A percentile compares a stretch with the other conserved stretches of the same genome.
Evolutionary conservation across 2,113 vertebrate genomes (phyloP).

Genomic region (Paraplagusia blochii): DNA sequence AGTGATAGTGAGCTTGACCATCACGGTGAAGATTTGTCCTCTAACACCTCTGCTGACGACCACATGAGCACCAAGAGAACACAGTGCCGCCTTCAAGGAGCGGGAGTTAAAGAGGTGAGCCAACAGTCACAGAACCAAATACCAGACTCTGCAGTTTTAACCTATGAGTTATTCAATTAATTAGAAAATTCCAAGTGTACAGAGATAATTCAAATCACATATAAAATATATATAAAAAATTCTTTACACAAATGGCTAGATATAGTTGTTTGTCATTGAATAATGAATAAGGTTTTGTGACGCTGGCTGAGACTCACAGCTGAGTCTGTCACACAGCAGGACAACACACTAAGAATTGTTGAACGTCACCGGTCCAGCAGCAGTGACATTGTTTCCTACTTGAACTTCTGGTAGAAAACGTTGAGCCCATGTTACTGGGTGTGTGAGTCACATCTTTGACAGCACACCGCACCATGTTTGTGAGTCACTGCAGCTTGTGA

Average conservation of each 20-base stretch:
- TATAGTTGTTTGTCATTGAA: too few relatives aligned
- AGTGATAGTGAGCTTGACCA: conserved; percentile 79
- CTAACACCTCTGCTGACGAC: conserved; percentile 76
- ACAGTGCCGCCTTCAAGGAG: conserved; percentile 65
- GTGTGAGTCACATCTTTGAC: conserved; percentile 63
- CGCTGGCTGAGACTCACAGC: too few relatives aligned
- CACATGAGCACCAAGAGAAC: conserved; percentile 74
- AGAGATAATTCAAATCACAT: not conserved
- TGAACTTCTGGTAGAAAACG: conserved; percentile 22
- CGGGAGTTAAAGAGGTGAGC: conserved; percentile 78
- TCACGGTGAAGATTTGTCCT: conserved; percentile 77
- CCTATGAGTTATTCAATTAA: too few relatives aligned
- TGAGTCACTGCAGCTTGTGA: conserved; percentile 56
- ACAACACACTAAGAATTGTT: too few relatives aligned
- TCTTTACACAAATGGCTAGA: too few relatives aligned
- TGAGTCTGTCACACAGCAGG: too few relatives aligned
- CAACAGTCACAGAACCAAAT: not conserved
- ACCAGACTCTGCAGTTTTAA: too few relatives aligned
- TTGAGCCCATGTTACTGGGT: conserved; percentile 20
- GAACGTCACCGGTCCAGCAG: not conserved
- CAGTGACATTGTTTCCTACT: conserved; percentile 31
- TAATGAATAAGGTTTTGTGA: too few relatives aligned
- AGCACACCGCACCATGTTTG: conserved; percentile 32
- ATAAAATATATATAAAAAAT: too few relatives aligned
- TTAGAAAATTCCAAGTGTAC: too few relatives aligned